Base-by-base conservation (phyloP, 2,888 invertebrate species). In the Belgica antarctica region DNA sequence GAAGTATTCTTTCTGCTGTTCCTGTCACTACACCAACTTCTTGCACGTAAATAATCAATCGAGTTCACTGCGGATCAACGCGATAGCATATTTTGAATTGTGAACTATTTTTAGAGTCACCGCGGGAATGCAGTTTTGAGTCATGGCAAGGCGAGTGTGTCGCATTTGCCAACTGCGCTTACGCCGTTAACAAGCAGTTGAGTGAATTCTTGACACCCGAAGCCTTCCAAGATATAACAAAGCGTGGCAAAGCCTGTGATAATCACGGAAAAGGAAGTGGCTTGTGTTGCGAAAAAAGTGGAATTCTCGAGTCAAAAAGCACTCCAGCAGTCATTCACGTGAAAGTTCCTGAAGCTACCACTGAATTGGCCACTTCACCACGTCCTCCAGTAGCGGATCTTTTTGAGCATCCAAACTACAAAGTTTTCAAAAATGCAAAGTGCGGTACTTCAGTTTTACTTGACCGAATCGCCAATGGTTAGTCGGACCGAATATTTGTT, bases 381-480 rank as follows among this genome's bases (percentile, higher is more conserved):
- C 17, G 17, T 19, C 12, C 28, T 15, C 4, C 4, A 22, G 36
- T 17, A 2, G 52, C 7, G 7, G 52, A 52, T 52, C 52, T 22
- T 3, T 17, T 52, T 2, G 7, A 12, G 3, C 65, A 66, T 31
- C 7, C 12, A 27, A 69, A 69, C 34, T 69, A 57, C 22, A 28
- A 25, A n/a, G 24, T 57, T 19, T 69, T 69, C 19, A 52, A 69
- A 31, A 15, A 57, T 1, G 10, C n/a, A 2, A 57, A 34, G 15
- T 69, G 68, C 31, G 68, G 68, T 31, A 59, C 57, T 1, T 19
- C 47, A 10, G n/a, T 24, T 12, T 31, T 22, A 12, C 15, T 24
- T 3, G 17, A 62, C n/a, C 24, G 68, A 19, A 34, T 69, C 15
- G 68, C 68, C 1, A 10, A 27, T 12, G 68, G 68, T 57, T 57